phyloP scores from a whole-genome alignment of 2,888 invertebrate genomes.

The Leptinotarsa juncta region DNA sequence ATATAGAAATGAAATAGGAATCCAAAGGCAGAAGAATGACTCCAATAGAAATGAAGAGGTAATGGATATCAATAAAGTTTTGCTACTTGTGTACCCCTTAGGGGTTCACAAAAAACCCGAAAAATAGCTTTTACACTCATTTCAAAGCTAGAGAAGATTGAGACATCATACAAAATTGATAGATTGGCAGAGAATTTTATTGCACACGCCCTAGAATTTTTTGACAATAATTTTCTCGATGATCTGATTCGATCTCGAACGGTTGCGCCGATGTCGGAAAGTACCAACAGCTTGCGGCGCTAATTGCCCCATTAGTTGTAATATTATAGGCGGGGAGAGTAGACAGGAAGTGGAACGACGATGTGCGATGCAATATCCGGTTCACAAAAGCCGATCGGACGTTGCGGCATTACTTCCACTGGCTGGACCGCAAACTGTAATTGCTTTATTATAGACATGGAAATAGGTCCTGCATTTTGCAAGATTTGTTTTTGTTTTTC shows the following conservation, averaged over 20 bases:
- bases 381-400: conserved; percentile 39
- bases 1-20: too few relatives aligned
- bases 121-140: too few relatives aligned
- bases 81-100: too few relatives aligned
- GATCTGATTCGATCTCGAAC: conserved; percentile 4
- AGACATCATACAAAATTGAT: too few relatives aligned
- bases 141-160: too few relatives aligned
- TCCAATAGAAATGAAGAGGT: too few relatives aligned
- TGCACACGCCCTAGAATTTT: not conserved
- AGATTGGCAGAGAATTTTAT: too few relatives aligned
- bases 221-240: conserved; percentile 9
- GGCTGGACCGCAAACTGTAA: conserved; percentile 33
- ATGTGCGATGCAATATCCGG: conserved; percentile 39
- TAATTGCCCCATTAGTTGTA: conserved; percentile 38
- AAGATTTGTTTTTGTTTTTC: too few relatives aligned
- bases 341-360: conserved; percentile 31
- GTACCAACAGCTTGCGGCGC: conserved; percentile 26
- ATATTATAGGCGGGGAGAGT: conserved; percentile 33
- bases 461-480: conserved; percentile 4
- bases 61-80: too few relatives aligned
- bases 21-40: too few relatives aligned
- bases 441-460: conserved; percentile 21
- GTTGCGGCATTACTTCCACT: conserved; percentile 31
- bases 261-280: conserved; percentile 22
- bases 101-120: too few relatives aligned